Evolutionary conservation across 2,888 invertebrate species (phyloP).

Genomic region (Coecobrya sp.): DNA sequence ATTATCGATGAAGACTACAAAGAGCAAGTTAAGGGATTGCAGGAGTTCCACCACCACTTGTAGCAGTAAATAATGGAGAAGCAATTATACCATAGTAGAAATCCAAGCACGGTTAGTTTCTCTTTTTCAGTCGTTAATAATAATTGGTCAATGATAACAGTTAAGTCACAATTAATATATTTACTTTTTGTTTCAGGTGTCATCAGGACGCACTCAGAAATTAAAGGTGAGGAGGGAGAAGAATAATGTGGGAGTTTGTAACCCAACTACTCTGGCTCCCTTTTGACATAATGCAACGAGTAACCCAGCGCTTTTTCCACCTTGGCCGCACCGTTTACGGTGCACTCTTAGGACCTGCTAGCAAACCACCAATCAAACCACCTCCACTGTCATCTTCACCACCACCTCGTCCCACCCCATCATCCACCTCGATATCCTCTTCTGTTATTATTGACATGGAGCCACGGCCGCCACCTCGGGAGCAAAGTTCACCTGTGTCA

Average conservation of each 20-base stretch:
- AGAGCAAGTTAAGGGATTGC: constrained; percentile 59
- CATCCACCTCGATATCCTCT: too few species aligned
- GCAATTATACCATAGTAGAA: background rate
- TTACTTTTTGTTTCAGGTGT: too few species aligned
- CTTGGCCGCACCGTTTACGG: constrained; percentile 46
- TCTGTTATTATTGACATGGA: too few species aligned
- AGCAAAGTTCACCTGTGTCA: background rate
- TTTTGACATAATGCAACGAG: constrained; percentile 63
- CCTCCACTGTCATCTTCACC: background rate
- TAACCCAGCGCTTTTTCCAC: constrained; percentile 40
- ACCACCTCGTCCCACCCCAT: background rate
- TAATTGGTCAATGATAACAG: too few species aligned
- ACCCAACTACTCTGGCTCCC: constrained; percentile 56
- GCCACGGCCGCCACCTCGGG: too few species aligned
- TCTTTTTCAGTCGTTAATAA: too few species aligned
- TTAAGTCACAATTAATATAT: too few species aligned
- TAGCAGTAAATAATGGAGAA: background rate
- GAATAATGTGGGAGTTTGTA: constrained; percentile 62
- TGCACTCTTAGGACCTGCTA: constrained; percentile 3
- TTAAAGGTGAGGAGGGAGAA: background rate
- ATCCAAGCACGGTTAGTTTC: background rate
- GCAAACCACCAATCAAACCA: constrained; percentile 51
- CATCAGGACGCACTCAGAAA: too few species aligned
- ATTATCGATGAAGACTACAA: constrained; percentile 73
- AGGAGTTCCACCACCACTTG: background rate